These are phyloP conservation scores for Upupa epops DNA, from an alignment of 2,113 vertebrate species.

Conservation along the genomic window DNA sequence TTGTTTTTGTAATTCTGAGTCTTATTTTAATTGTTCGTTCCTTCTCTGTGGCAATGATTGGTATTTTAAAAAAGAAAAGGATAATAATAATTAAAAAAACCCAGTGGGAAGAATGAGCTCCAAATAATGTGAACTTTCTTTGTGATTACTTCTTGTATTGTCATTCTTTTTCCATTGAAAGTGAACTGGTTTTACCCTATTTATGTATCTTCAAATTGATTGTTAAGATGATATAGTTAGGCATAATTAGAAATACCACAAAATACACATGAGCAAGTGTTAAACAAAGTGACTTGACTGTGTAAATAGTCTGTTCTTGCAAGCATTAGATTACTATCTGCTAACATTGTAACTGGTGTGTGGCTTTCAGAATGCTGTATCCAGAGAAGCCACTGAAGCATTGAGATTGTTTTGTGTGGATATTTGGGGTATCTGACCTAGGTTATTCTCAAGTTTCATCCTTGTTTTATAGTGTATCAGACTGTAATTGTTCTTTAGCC, in stretches of 20 bases:
- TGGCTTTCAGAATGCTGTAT: background rate
- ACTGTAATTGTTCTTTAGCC: background rate
- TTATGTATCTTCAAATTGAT: slow-evolving; percentile 13
- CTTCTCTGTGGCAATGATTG: slow-evolving; percentile 9
- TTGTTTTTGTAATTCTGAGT: slow-evolving; percentile 20
- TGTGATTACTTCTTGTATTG: slow-evolving; percentile 25
- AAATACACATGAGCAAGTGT: background rate
- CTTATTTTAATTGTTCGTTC: slow-evolving; percentile 4
- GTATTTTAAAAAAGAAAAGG: background rate
- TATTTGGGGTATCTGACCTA: background rate
- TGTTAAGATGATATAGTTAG: background rate
- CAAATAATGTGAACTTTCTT: slow-evolving; percentile 17
- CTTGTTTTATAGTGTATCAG: background rate
- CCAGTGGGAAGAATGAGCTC: background rate
- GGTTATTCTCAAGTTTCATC: background rate
- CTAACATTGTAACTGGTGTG: background rate
- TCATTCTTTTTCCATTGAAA: slow-evolving; percentile 21
- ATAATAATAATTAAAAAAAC: background rate
- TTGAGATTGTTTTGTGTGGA: background rate
- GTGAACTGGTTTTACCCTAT: slow-evolving; percentile 27
- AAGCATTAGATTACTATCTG: background rate
- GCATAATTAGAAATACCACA: background rate
- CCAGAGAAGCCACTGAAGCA: background rate
- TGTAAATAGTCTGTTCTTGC: background rate
- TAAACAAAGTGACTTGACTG: background rate